Evolutionary conservation across 2,797 vertebrate genomes (phyloP).

Genomic region (Acropternis orthonyx): DNA sequence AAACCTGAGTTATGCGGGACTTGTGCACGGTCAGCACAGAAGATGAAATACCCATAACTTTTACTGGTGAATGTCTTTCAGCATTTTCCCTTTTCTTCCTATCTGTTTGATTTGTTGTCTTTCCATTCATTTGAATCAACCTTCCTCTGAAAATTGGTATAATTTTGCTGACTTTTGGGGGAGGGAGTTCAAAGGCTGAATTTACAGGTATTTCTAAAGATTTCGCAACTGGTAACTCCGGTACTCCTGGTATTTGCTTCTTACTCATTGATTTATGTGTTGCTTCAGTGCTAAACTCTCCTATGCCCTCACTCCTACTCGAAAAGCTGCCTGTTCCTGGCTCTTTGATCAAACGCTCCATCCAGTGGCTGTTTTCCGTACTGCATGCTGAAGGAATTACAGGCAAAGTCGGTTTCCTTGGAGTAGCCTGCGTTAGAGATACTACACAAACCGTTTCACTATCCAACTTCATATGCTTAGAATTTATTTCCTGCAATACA

Average conservation of each 20-base stretch:
- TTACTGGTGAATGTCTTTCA: not conserved
- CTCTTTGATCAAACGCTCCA: constrained; percentile 57
- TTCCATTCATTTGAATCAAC: constrained; percentile 42
- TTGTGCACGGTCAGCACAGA: not conserved
- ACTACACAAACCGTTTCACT: constrained; percentile 31
- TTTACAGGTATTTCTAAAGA: not conserved
- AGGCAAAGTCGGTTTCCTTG: not conserved
- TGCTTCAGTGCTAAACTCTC: not conserved
- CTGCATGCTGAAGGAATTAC: not conserved
- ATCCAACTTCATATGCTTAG: constrained; percentile 49
- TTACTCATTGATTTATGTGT: not conserved
- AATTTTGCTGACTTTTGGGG: constrained; percentile 29
- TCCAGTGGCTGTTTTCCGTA: constrained; percentile 53
- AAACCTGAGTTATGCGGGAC: not conserved
- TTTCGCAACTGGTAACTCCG: not conserved
- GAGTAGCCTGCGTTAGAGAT: constrained; percentile 12
- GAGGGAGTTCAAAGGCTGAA: not conserved
- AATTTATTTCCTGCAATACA: constrained; percentile 69
- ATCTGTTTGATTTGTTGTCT: not conserved
- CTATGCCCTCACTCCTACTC: not conserved
- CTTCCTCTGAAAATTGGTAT: constrained; percentile 74
- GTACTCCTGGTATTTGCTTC: not conserved
- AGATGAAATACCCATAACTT: not conserved
- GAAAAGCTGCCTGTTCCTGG: not conserved
- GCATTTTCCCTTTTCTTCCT: constrained; percentile 24